These are phyloP conservation scores for Cynodonichthys magdalenae DNA, from an alignment of 2,797 vertebrate genomes.

Conservation along the genomic window DNA sequence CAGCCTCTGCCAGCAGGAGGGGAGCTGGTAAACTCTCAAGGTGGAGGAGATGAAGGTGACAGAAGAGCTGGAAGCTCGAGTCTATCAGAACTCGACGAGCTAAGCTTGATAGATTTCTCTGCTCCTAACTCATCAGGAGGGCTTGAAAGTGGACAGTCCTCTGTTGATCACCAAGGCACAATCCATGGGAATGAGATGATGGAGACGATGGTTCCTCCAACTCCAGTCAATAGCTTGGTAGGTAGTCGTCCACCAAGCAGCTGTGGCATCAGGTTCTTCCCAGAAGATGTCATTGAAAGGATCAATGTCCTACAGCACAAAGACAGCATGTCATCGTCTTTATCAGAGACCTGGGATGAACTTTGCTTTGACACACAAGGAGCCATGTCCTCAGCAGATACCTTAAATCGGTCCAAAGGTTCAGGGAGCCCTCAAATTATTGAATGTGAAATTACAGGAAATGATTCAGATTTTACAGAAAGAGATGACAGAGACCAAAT, in stretches of 20 bases:
- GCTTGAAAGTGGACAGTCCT: slow-evolving; percentile 55
- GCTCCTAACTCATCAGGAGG: slow-evolving; percentile 72
- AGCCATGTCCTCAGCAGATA: slow-evolving; percentile 63
- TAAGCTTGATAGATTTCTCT: slow-evolving; percentile 82
- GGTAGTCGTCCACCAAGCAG: slow-evolving; percentile 86
- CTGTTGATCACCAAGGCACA: slow-evolving; percentile 46
- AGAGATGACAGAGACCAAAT: slow-evolving; percentile 37
- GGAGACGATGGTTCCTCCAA: slow-evolving; percentile 86
- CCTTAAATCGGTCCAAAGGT: slow-evolving; percentile 81
- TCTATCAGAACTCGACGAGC: slow-evolving; percentile 81
- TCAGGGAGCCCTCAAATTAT: slow-evolving; percentile 79
- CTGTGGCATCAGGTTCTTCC: slow-evolving; percentile 83
- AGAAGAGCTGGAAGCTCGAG: slow-evolving; percentile 69
- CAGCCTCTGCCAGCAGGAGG: slow-evolving; percentile 75
- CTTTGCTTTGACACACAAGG: slow-evolving; percentile 80
- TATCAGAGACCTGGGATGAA: slow-evolving; percentile 89
- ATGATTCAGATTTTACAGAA: slow-evolving; percentile 38
- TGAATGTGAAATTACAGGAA: slow-evolving; percentile 59
- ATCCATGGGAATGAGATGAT: slow-evolving; percentile 63
- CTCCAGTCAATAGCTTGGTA: slow-evolving; percentile 89
- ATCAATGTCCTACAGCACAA: slow-evolving; percentile 78
- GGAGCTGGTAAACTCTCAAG: slow-evolving; percentile 55
- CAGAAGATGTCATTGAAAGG: slow-evolving; percentile 85
- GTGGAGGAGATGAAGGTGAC: slow-evolving; percentile 30
- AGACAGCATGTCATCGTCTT: slow-evolving; percentile 78